Evolutionary conservation across 2,113 vertebrate genomes (phyloP).

Genomic region (Proteles cristata): DNA sequence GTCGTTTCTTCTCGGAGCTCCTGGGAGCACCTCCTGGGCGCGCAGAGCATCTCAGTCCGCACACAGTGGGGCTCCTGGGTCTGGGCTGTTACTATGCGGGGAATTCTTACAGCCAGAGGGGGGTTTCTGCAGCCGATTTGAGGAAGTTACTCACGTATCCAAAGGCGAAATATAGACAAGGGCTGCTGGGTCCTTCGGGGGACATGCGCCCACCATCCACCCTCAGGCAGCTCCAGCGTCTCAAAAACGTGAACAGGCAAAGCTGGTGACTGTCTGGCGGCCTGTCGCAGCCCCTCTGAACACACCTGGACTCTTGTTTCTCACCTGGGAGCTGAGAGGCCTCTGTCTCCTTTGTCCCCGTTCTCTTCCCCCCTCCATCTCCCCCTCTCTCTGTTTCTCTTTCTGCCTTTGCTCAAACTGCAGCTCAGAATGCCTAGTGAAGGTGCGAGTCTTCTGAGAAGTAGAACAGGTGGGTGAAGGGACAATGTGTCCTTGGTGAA

Average conservation of each 20-base stretch:
- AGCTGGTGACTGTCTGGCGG: not conserved
- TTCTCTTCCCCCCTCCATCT: too few relatives aligned
- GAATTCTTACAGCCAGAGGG: not conserved
- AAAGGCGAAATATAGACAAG: not conserved
- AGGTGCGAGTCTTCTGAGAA: not conserved
- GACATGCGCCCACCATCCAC: not conserved
- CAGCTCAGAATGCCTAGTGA: not conserved
- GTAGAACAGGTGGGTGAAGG: not conserved
- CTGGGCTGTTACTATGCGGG: not conserved
- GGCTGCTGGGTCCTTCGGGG: not conserved
- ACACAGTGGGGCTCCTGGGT: not conserved
- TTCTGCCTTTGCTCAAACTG: too few relatives aligned
- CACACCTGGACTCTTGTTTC: too few relatives aligned
- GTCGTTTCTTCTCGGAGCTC: not conserved
- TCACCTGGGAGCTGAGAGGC: not conserved
- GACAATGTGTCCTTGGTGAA: not conserved
- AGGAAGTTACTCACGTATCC: not conserved
- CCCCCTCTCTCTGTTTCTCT: not conserved
- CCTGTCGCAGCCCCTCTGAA: too few relatives aligned
- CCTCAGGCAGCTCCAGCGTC: accelerated
- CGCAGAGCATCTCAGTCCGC: not conserved
- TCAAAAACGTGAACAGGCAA: not conserved
- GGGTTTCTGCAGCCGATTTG: not conserved
- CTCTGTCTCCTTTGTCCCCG: not conserved
- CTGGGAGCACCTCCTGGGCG: not conserved